Conservation (phyloP, 1,140 invertebrate species). For the Dufourea novaeangliae region DNA sequence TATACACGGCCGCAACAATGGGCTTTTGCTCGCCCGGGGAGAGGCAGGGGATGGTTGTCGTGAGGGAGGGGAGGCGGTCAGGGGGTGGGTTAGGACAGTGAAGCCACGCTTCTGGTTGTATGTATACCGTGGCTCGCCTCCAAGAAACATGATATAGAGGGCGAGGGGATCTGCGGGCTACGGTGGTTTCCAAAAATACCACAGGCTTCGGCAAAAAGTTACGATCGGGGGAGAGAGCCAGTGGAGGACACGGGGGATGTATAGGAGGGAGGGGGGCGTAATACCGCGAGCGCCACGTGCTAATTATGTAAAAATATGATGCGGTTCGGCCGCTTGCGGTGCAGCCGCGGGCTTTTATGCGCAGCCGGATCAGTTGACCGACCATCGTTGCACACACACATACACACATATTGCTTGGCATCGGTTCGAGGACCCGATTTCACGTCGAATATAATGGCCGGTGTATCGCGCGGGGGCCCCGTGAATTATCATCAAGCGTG, state of each 20-base stretch:
- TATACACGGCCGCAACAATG: conserved; percentile 65
- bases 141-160: conserved; percentile 80
- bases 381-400: background rate
- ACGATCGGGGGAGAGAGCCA: conserved; percentile 67
- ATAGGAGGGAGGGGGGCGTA: conserved; percentile 66
- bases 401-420: conserved; percentile 35
- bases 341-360: conserved; percentile 68
- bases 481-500: conserved; percentile 61
- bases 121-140: conserved; percentile 74
- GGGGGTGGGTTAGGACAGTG: background rate
- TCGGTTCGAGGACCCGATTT: conserved; percentile 39
- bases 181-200: conserved; percentile 81
- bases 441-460: conserved; percentile 36
- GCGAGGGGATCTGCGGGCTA: conserved; percentile 58
- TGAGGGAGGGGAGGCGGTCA: background rate
- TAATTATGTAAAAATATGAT: conserved; percentile 82
- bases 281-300: conserved; percentile 77
- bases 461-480: background rate
- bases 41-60: background rate
- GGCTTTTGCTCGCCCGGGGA: conserved; percentile 29
- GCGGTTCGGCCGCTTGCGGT: conserved; percentile 71
- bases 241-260: conserved; percentile 33
- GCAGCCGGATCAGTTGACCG: conserved; percentile 40
- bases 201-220: conserved; percentile 82
- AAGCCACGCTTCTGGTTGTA: conserved; percentile 60